Percentiles rank a stretch among this genome's conserved stretches.
These are phyloP conservation scores for Haliaeetus leucogaster DNA, from an alignment of 2,113 vertebrate genomes.

Conservation along the genomic window DNA sequence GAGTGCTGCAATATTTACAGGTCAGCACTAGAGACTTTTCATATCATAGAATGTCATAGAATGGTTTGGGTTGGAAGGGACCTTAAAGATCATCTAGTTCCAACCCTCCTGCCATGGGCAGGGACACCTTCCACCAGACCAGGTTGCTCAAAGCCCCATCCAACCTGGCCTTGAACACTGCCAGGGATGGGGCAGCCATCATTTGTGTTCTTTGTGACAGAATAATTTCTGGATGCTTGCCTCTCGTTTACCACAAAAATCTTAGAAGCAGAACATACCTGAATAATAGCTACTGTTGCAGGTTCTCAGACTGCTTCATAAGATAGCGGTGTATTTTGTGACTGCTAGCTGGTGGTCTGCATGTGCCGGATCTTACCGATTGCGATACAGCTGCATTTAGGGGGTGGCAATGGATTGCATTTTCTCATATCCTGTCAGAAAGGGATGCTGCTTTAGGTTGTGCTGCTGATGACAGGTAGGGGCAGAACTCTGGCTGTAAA, in stretches of 20 bases:
- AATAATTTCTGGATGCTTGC: background rate
- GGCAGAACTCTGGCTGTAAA: background rate
- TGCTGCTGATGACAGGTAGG: background rate
- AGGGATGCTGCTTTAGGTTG: background rate
- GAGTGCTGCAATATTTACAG: background rate
- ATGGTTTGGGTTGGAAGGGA: too few species aligned
- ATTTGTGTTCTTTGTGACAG: background rate
- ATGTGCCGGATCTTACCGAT: background rate
- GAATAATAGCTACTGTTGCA: background rate
- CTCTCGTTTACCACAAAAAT: background rate
- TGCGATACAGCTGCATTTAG: background rate
- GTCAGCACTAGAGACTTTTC: background rate
- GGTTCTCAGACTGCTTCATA: background rate
- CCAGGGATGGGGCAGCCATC: too few species aligned
- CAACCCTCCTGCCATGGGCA: too few species aligned
- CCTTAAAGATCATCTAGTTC: too few species aligned
- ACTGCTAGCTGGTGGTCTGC: background rate
- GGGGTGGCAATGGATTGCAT: background rate
- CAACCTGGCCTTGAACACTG: too few species aligned
- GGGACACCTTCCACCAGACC: too few species aligned
- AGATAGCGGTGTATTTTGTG: background rate
- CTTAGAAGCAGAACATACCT: background rate
- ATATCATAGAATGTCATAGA: too few species aligned
- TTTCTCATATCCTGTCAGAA: background rate
- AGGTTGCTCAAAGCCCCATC: too few species aligned